phyloP scores from a whole-genome alignment of 2,113 vertebrate species.

The Albula glossodonta region DNA sequence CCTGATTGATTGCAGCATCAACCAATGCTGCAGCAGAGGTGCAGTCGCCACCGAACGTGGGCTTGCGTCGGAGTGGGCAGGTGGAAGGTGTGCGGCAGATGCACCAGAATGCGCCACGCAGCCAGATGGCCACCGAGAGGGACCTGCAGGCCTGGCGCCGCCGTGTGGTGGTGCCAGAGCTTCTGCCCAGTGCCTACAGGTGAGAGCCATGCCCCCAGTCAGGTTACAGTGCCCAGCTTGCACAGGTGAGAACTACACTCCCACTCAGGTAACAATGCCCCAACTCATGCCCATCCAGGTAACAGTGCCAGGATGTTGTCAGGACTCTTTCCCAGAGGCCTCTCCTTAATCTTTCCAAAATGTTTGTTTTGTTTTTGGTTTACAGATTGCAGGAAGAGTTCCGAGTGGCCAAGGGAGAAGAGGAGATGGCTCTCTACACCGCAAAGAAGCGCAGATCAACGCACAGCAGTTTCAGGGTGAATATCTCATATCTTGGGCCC shows the following conservation, averaged over 20 bases:
- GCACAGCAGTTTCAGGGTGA: conserved; percentile 68
- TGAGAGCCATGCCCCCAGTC: conserved; percentile 46
- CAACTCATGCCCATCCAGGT: too few relatives aligned
- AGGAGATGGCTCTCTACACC: conserved; percentile 81
- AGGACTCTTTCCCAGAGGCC: too few relatives aligned
- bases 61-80: conserved; percentile 89
- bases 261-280: too few relatives aligned
- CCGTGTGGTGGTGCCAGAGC: conserved; percentile 91
- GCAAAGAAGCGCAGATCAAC: conserved; percentile 77
- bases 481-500: not conserved
- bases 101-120: conserved; percentile 93
- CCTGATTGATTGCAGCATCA: conserved; percentile 67
- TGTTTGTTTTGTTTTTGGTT: not conserved
- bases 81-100: conserved; percentile 95
- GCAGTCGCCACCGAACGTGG: conserved; percentile 90
- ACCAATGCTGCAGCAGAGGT: conserved; percentile 81
- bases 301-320: too few relatives aligned
- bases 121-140: conserved; percentile 91
- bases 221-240: too few relatives aligned
- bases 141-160: conserved; percentile 92
- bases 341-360: not conserved
- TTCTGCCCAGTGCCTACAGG: conserved; percentile 77
- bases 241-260: not conserved
- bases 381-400: conserved; percentile 80
- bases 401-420: conserved; percentile 83